Evolutionary conservation across 2,113 vertebrate species (phyloP).

Genomic region (Montifringilla adamsi): DNA sequence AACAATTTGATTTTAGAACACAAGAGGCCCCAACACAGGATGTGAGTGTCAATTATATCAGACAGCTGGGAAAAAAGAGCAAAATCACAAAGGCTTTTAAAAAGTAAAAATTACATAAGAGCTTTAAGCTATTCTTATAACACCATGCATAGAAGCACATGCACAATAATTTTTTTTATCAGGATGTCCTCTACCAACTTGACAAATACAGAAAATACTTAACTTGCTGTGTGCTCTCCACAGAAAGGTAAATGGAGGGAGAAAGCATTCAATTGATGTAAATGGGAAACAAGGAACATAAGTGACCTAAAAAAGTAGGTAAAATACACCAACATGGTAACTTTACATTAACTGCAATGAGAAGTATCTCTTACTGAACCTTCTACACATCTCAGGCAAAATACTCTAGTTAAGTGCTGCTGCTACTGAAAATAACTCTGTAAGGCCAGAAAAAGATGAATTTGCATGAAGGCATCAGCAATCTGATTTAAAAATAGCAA

Average conservation of each 20-base stretch:
- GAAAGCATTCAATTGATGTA: neutral
- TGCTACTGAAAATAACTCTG: neutral
- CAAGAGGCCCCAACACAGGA: neutral
- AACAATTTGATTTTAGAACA: constrained; percentile 30
- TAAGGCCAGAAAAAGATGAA: neutral
- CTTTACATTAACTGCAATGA: neutral
- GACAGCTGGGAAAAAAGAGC: constrained; percentile 13
- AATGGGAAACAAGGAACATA: neutral
- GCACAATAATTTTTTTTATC: neutral
- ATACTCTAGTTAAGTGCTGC: neutral
- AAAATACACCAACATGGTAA: neutral
- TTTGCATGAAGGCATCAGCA: neutral
- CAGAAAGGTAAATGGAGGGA: neutral
- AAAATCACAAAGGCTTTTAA: neutral
- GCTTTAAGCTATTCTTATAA: neutral
- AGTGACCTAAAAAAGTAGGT: neutral
- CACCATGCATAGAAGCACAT: neutral
- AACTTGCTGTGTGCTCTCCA: neutral
- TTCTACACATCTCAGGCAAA: neutral
- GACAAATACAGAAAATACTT: neutral
- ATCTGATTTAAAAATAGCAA: neutral
- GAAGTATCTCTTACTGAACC: neutral
- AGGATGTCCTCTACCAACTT: neutral
- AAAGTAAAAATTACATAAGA: neutral
- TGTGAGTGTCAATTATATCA: constrained; percentile 18